Evolutionary conservation across 2,113 vertebrate genomes (phyloP).

Genomic region (Triplophysa dalaica): DNA sequence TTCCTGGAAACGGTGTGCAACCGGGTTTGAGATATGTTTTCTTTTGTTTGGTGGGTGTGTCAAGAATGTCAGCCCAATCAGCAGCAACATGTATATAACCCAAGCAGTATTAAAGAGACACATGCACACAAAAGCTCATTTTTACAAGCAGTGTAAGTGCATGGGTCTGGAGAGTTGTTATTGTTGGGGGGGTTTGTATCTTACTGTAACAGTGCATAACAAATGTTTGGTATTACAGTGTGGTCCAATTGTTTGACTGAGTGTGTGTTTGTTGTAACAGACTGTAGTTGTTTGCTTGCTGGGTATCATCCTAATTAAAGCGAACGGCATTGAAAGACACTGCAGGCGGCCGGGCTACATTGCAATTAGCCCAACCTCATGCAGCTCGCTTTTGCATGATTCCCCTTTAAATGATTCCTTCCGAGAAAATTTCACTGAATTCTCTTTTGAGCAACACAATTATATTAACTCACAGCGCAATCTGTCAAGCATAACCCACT

Average conservation of each 20-base stretch:
- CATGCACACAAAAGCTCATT: no score
- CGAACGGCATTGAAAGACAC: constrained; percentile 60
- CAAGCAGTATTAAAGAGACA: no score
- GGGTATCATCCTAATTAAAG: constrained; percentile 66
- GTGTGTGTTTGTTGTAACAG: neutral
- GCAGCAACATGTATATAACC: no score
- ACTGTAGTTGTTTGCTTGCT: constrained; percentile 30
- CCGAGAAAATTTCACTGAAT: constrained; percentile 35
- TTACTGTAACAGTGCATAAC: neutral
- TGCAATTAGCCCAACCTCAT: constrained; percentile 63
- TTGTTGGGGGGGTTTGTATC: neutral
- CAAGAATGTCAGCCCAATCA: no score
- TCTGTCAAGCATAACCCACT: constrained; percentile 50
- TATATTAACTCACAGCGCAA: constrained; percentile 2
- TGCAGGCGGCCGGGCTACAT: constrained; percentile 59
- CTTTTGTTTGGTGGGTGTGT: no score
- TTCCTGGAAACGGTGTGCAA: no score
- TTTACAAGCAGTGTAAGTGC: no score
- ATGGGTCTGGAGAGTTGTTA: no score
- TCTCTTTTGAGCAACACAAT: constrained; percentile 29
- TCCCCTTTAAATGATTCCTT: neutral
- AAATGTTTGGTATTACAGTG: neutral
- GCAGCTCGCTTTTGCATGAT: constrained; percentile 42
- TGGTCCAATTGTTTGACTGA: constrained; percentile 1
- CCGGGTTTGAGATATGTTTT: no score